Evolutionary conservation across 2,113 vertebrate species (phyloP).

Genomic region (Actenoides lindsayi): DNA sequence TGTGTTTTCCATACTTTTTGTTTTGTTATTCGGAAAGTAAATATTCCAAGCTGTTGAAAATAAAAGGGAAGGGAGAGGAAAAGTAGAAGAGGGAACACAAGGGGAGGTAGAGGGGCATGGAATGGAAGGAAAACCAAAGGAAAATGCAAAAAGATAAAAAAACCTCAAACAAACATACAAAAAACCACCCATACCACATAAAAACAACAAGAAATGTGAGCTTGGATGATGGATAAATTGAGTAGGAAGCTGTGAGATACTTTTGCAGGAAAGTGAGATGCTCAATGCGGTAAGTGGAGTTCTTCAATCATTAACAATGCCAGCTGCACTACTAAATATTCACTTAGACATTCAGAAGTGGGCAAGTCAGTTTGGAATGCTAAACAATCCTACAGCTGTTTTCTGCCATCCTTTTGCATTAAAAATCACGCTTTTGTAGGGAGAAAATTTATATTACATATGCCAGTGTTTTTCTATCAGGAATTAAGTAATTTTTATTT

Average conservation of each 20-base stretch:
- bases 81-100: neutral
- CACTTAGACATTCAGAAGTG: conserved; percentile 17
- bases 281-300: conserved; percentile 26
- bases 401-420: neutral
- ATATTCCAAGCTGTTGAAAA: neutral
- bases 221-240: neutral
- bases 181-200: too few relatives aligned
- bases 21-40: neutral
- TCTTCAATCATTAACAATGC: conserved; percentile 61
- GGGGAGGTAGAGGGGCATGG: neutral
- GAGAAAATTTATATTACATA: neutral
- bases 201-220: neutral
- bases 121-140: neutral
- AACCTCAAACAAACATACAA: too few relatives aligned
- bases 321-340: conserved; percentile 62
- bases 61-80: neutral
- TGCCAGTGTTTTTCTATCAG: neutral
- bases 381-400: conserved; percentile 19
- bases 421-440: neutral
- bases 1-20: neutral
- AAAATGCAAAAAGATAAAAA: neutral
- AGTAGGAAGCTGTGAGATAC: conserved; percentile 10
- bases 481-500: neutral
- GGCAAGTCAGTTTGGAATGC: conserved; percentile 33
- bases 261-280: conserved; percentile 47